A percentile compares a stretch with the other conserved stretches of the same genome.
Evolutionary conservation across 2,113 vertebrate species (phyloP).

Genomic region (Tragelaphus imberbis): DNA sequence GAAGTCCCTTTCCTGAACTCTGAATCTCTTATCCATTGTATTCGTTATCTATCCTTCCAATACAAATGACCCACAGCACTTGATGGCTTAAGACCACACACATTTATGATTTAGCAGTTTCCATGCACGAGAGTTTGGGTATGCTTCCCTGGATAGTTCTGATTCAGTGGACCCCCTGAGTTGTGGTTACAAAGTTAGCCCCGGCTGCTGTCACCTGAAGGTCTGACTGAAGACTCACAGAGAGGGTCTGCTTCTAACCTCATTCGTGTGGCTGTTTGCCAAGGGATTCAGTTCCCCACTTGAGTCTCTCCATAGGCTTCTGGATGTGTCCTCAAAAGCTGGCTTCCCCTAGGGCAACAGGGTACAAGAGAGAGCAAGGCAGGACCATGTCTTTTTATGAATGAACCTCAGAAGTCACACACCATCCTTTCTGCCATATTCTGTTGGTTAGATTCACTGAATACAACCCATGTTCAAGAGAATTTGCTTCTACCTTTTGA

Average conservation of each 20-base stretch:
- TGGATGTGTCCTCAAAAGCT: background rate
- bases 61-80: background rate
- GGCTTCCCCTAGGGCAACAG: background rate
- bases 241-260: background rate
- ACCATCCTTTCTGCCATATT: background rate
- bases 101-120: background rate
- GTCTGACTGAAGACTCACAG: background rate
- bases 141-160: background rate
- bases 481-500: background rate
- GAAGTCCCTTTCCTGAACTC: background rate
- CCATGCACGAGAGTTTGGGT: background rate
- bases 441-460: background rate
- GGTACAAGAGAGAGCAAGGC: background rate
- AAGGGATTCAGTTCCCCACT: background rate
- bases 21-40: background rate
- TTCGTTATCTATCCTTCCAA: background rate
- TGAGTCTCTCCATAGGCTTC: background rate
- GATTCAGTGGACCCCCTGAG: background rate
- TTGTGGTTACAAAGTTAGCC: background rate
- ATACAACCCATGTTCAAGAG: background rate
- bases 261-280: background rate
- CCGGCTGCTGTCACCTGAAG: background rate
- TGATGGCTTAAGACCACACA: background rate
- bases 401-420: background rate
- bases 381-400: background rate